These are phyloP conservation scores for Charaxes varanes DNA, from an alignment of 1,140 invertebrate species.

Conservation along the genomic window DNA sequence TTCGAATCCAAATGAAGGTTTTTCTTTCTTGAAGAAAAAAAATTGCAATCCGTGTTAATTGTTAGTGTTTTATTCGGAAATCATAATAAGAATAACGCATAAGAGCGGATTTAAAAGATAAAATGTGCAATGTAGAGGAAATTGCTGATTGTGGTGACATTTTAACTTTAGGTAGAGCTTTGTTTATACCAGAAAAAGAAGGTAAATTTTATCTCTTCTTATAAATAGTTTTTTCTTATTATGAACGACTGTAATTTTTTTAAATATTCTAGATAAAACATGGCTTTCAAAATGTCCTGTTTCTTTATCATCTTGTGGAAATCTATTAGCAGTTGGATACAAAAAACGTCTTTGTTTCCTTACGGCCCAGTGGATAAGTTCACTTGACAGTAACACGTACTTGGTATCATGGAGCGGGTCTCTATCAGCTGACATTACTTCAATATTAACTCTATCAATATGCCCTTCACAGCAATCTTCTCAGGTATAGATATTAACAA, in stretches of 20 bases:
- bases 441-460: slow-evolving; percentile 66
- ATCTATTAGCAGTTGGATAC: slow-evolving; percentile 81
- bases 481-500: slow-evolving; percentile 65
- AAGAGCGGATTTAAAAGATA: too few species aligned
- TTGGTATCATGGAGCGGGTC: slow-evolving; percentile 74
- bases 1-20: too few species aligned
- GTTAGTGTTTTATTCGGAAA: neutral
- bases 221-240: too few species aligned
- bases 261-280: slow-evolving; percentile 70
- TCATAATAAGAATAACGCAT: neutral
- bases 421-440: slow-evolving; percentile 67
- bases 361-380: slow-evolving; percentile 78
- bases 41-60: neutral
- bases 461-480: slow-evolving; percentile 78
- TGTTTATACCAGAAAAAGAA: slow-evolving; percentile 73
- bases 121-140: slow-evolving; percentile 79
- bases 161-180: slow-evolving; percentile 74
- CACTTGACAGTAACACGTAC: slow-evolving; percentile 67
- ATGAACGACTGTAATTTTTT: too few species aligned
- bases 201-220: slow-evolving; percentile 35
- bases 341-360: slow-evolving; percentile 80
- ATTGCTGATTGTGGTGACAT: slow-evolving; percentile 79
- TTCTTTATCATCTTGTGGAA: slow-evolving; percentile 83
- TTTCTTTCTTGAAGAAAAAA: too few species aligned
- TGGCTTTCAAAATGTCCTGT: slow-evolving; percentile 84